Evolutionary conservation across 2,113 vertebrate species (phyloP).

Genomic region (Pituophis catenifer): DNA sequence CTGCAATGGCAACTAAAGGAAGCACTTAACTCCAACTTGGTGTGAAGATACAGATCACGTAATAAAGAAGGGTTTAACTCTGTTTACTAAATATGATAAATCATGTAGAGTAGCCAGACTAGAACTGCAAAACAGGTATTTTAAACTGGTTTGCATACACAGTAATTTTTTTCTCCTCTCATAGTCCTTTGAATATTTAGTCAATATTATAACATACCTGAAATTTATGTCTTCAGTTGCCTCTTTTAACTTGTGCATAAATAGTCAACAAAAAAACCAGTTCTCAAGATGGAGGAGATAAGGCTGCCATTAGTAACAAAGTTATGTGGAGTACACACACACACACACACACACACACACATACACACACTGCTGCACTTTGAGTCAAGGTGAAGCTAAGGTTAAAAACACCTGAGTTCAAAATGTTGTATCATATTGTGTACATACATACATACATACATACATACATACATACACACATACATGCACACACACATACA

Average conservation of each 20-base stretch:
- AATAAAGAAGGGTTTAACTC: conserved; percentile 42
- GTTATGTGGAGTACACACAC: background rate
- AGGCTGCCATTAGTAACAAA: conserved; percentile 45
- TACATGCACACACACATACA: too few relatives aligned
- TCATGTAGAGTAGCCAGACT: conserved; percentile 42
- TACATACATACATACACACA: too few relatives aligned
- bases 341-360: too few relatives aligned
- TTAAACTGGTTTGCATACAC: conserved; percentile 55
- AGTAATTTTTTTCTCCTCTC: conserved; percentile 27
- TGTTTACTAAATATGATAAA: conserved; percentile 64
- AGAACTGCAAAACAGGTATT: conserved; percentile 48
- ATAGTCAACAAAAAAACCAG: conserved; percentile 54
- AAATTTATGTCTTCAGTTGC: conserved; percentile 54
- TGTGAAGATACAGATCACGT: conserved; percentile 40
- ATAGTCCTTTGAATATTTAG: conserved; percentile 58
- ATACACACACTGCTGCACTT: conserved; percentile 1
- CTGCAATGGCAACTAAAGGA: conserved; percentile 34
- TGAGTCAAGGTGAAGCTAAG: conserved; percentile 24
- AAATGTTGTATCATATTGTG: background rate
- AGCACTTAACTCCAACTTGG: conserved; percentile 41
- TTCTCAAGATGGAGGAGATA: conserved; percentile 54
- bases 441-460: rapidly evolving
- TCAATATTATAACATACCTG: conserved; percentile 45
- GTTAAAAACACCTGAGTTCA: conserved; percentile 40
- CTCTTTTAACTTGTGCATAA: conserved; percentile 58